These are phyloP conservation scores for Drosophila buzzatii DNA, from an alignment of 2,888 invertebrate species.

Conservation along the genomic window DNA sequence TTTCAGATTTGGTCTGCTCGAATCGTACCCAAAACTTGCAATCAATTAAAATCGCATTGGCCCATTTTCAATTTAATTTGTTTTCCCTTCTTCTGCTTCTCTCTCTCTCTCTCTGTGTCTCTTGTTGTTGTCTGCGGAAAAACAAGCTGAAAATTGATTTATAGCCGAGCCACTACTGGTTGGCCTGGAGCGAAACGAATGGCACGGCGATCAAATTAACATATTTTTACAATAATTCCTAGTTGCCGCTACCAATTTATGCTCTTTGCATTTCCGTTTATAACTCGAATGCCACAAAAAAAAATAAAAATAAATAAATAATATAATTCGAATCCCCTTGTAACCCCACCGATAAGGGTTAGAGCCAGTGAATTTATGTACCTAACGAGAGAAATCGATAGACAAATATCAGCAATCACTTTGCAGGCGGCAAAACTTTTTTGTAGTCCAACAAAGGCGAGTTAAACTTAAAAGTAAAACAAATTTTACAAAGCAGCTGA, in stretches of 20 bases:
- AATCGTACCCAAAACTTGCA: conserved; percentile 7
- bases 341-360: neutral
- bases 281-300: conserved; percentile 9
- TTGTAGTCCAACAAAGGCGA: neutral
- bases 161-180: neutral
- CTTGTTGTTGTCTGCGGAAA: neutral
- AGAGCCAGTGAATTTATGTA: neutral
- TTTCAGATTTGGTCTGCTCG: conserved; percentile 8
- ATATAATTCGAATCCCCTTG: conserved; percentile 1
- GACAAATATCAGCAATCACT: neutral
- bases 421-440: neutral
- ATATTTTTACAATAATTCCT: conserved; percentile 53
- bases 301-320: neutral
- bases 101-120: too few species aligned
- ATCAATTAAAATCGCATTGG: conserved; percentile 36
- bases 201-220: conserved; percentile 39
- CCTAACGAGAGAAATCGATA: conserved; percentile 2
- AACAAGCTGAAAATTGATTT: conserved; percentile 58
- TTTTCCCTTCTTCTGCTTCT: neutral
- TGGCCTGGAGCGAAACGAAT: conserved; percentile 9
- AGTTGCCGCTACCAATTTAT: conserved; percentile 45
- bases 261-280: conserved; percentile 44
- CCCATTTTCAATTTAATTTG: conserved; percentile 11
- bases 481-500: neutral
- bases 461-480: neutral